These are phyloP conservation scores for Beris chalybata DNA, from an alignment of 2,888 invertebrate species.

Conservation along the genomic window DNA sequence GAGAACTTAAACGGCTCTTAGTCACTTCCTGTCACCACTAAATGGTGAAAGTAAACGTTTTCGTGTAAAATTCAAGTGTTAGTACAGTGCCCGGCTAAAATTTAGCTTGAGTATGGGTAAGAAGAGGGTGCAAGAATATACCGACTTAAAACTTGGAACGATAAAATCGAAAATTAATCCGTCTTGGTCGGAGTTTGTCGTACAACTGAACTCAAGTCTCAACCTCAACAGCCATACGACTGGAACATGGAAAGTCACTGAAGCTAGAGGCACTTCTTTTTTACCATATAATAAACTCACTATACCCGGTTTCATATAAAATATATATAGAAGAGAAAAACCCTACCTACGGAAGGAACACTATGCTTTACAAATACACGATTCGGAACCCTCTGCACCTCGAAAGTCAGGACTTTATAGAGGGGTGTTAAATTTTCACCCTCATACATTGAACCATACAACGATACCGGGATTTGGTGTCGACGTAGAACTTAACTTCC, in stretches of 20 bases:
- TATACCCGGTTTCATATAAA: slow-evolving; percentile 17
- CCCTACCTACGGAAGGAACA: slow-evolving; percentile 18
- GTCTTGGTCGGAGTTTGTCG: slow-evolving; percentile 32
- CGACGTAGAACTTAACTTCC: slow-evolving; percentile 5
- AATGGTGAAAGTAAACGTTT: background rate
- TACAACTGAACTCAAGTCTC: slow-evolving; percentile 31
- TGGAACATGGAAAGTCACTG: slow-evolving; percentile 21
- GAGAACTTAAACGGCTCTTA: slow-evolving; percentile 9
- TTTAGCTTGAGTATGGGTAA: no score
- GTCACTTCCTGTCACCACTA: slow-evolving; percentile 14
- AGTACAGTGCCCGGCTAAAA: slow-evolving; percentile 5
- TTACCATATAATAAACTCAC: slow-evolving; percentile 15
- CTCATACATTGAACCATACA: slow-evolving; percentile 8
- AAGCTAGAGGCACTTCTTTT: slow-evolving; percentile 16
- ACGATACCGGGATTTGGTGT: slow-evolving; percentile 3
- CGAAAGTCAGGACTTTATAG: slow-evolving; percentile 6
- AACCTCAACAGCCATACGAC: slow-evolving; percentile 16
- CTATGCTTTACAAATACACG: slow-evolving; percentile 20
- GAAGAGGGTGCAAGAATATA: no score
- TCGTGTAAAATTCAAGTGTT: no score
- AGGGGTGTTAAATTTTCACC: slow-evolving; percentile 31
- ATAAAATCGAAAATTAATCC: slow-evolving; percentile 15
- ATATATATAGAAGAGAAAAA: slow-evolving; percentile 13
- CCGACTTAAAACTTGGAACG: no score
- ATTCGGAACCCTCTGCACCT: slow-evolving; percentile 19